Percentiles rank a stretch among this genome's conserved stretches.
These are phyloP conservation scores for Seriola dumerili DNA, from an alignment of 2,113 vertebrate species.

Conservation along the genomic window DNA sequence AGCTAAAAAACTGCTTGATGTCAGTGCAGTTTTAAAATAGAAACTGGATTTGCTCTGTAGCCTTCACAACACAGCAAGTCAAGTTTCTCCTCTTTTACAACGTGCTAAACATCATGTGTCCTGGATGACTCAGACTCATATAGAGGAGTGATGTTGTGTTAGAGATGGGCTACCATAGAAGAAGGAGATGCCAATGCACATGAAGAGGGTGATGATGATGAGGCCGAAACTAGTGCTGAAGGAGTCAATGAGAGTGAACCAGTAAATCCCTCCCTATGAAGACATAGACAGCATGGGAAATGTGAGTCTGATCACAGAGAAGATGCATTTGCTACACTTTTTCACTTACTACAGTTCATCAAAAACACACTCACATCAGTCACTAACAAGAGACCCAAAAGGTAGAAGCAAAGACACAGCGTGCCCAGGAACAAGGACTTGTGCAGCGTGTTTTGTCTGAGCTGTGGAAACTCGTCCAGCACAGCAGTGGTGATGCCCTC, in stretches of 20 bases:
- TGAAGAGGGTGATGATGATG: constrained; percentile 90
- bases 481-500: constrained; percentile 88
- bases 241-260: constrained; percentile 90
- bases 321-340: not conserved
- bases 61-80: not conserved
- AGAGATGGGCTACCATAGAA: constrained; percentile 84
- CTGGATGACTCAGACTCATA: constrained; percentile 7
- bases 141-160: constrained; percentile 6
- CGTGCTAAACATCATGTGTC: not conserved
- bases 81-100: constrained; percentile 6
- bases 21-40: not conserved
- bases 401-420: constrained; percentile 85
- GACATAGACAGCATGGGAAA: constrained; percentile 45
- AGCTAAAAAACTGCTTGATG: not conserved
- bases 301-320: constrained; percentile 29
- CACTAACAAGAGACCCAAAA: constrained; percentile 86
- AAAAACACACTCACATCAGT: constrained; percentile 81
- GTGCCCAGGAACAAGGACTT: constrained; percentile 84
- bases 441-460: constrained; percentile 78
- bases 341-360: not conserved
- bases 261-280: constrained; percentile 89
- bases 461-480: constrained; percentile 86
- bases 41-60: not conserved
- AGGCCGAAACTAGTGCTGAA: constrained; percentile 90
- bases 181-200: constrained; percentile 89